Evolutionary conservation across 2,888 invertebrate species (phyloP), one percentile per base, ranked within the genome.

Genomic region (Cloeon dipterum): DNA sequence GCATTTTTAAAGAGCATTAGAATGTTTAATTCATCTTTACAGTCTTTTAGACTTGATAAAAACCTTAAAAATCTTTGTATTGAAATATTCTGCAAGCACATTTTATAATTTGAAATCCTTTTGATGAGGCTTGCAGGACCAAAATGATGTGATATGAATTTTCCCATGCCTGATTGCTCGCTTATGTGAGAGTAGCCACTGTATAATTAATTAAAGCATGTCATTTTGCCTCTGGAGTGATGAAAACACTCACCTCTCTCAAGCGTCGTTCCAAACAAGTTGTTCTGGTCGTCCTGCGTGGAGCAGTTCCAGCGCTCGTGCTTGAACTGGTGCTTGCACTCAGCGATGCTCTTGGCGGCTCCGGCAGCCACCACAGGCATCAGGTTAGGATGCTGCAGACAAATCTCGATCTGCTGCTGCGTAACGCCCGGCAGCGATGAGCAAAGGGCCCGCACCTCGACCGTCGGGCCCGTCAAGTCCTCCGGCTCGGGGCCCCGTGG

Each of bases 271-370:
- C 61, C 61, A 46, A 64, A 63, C n/a, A 63, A 58, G 32, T 56
- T 57, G 42, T 53, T 50, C 38, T 53, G 54, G 26, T 50, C 48
- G 25, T 46, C 46, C 17, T 42, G 43, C 4, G 56, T 53, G 37
- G 61, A 57, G 44, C 68, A 68, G 50, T 68, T 68, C 68, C 68
- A 68, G 10, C 65, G 50, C 46, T 66, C 63, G 45, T 56, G 55
- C 36, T 55, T 51, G 49, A 68, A 68, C 50, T 66, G 66, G 38
- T 53, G 52, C 46, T 65, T 63, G 44, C 67, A 68, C 46, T 68
- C 65, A 21, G 52, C 47, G 41, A 68, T 62, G 20, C 64, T 65
- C 26, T 58, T 50, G n/a, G 59, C 48, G 3, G 64, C 62, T 11
- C 66, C 67, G 29, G 60, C 55, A 11, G 60, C 59, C 35, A 67